Base-by-base conservation (phyloP, 2,797 vertebrate genomes). In the Tangara arthus region DNA sequence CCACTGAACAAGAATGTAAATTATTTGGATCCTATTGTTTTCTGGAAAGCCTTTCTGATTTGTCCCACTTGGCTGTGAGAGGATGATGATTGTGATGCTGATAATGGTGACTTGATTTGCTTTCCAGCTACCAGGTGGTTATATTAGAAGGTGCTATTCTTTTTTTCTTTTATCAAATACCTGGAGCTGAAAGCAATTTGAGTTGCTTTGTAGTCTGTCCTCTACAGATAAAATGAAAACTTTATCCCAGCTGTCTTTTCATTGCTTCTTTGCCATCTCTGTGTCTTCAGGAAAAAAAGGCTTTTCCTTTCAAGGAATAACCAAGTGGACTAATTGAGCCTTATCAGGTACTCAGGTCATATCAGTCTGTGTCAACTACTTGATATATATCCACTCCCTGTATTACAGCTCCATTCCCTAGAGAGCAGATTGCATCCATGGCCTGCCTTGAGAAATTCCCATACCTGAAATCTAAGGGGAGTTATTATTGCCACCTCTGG, bases 281-380 rank as follows among this genome's bases (percentile, higher is more conserved):
- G 22, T 30, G 12, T 17, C 75, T 89, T 80, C 46, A 77, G 70
- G 57, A 85, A 76, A 59, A 30, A 53, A 79, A 85, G 27, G 14
- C 41, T 93, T 82, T 75, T 91, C 26, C 60, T 94, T 91, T 83
- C 27, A 53, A 76, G 83, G 63, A 94, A 64, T 60, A 87, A 39
- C 59, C 8, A 23, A 50, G 39, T 72, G 44, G 57, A 78, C 23
- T 82, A 80, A 73, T 23, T 64, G 18, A 22, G n/a, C 52, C 27
- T 88, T 89, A 52, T 83, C 85, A 70, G 47, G 47, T 56, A 65
- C 19, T 57, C 49, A 56, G 42, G 56, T 75, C 26, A 7, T 57
- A 83, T 61, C 39, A 77, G 71, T 52, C 50, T 79, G 19, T 59
- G 52, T 86, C 44, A 68, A 46, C 57, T 78, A 9, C 22, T 44